Base-by-base conservation (phyloP, 1,140 invertebrate genomes). In the Dryas iulia region DNA sequence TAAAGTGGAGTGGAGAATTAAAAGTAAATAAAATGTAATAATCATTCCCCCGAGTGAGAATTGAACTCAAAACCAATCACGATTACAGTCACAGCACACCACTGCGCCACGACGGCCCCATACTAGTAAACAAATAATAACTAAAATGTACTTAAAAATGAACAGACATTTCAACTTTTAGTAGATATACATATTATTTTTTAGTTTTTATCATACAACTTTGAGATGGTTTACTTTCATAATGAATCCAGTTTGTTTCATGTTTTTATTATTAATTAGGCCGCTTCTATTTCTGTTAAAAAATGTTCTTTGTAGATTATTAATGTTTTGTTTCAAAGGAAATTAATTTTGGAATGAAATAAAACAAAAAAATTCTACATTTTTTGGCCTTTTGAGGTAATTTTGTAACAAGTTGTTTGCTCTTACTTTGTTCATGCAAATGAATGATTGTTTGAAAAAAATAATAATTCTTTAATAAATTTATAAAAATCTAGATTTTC, bases 211-310 rank as follows among this genome's bases (percentile, higher is more conserved):
- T 47, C 1, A 18, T 18, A 14, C 14, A 47, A 18, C 39, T 18
- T 47, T 47, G 39, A 47, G 14, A 47, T 21, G 18, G 14, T 47
- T 47, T 8, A 47, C 39, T 47, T 47, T n/a, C 39, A 47, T 47
- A 47, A 47, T 47, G 39, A 47, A 47, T 47, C 14, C 18, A 21
- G 39, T 47, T 47, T 47, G 31, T 60, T 60, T 39, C 33, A 14
- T 59, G 57, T 60, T 47, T 35, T 60, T 25, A 25, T 47, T 60
- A 47, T 60, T 60, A 60, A 60, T 60, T 39, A 60, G 39, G 39
- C 59, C 59, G 59, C 33, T 60, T 39, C 31, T 60, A 60, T 60
- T 60, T 60, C 39, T 21, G 6, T 47, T 47, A 18, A 35, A 60
- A n/a, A 47, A 31, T 59, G 24, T 60, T 26, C 33, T n/a, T 35